Evolutionary conservation across 2,113 vertebrate species (phyloP), one percentile per base, ranked within the genome.

Genomic region (Pithys albifrons): DNA sequence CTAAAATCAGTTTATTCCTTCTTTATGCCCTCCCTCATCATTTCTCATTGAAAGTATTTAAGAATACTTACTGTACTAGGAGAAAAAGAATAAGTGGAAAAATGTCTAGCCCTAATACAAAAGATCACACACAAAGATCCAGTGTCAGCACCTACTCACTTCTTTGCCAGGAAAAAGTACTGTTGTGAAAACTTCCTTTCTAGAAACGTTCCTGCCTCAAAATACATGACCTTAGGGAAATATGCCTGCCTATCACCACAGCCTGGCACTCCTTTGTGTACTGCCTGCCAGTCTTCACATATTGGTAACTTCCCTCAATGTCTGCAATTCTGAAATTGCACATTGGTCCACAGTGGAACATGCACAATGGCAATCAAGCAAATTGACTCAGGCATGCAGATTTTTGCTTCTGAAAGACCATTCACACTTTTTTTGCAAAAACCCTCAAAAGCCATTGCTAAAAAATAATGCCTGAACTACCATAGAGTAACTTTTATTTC

Each of bases 71-170:
- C 15, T 64, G 8, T 9, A 93, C 69, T 82, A 91, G 72, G 45
- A 96, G 65, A 73, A 91, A 79, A 96, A 89, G 62, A 92, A 8
- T 33, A 65, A 41, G 45, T 57, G 45, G 65, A 88, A 97, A 83
- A 62, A 89, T 54, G 58, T 59, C 88, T 91, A 88, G 74, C 67
- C 81, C 84, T 81, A 93, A 58, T 62, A 16, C 14, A 85, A 85
- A 79, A 96, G 75, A 86, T 94, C 85, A 96, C 49, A 85, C 33
- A 72, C 18, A 22, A 96, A 77, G 35, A 92, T 76, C 17, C 84
- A 65, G n/a, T 54, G 52, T 43, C 17, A 59, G 39, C 66, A 92
- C 39, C 64, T 90, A 64, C 54, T 90, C 67, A 64, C 54, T 90
- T 71, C 33, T n/a, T 73, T 95, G 29, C 73, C 71, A 86, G 86